Percentiles rank a stretch among this genome's conserved stretches.
phyloP scores from a whole-genome alignment of 2,113 vertebrate species.

The Poecile atricapillus region DNA sequence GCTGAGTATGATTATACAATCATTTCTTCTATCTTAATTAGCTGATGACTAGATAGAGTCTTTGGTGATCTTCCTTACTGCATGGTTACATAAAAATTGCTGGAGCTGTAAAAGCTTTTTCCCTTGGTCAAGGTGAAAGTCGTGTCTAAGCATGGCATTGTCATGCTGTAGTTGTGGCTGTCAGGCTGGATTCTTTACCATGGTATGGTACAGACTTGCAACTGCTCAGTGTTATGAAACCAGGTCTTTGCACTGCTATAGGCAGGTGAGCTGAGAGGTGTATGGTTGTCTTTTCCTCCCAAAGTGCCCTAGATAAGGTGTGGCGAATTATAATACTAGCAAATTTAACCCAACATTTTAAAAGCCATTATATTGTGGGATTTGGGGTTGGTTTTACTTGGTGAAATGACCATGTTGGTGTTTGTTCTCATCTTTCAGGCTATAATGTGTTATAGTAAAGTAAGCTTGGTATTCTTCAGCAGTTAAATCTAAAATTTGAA shows the following conservation, averaged over 20 bases:
- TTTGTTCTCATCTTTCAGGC: neutral
- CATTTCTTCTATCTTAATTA: neutral
- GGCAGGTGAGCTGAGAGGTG: neutral
- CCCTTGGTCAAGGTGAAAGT: neutral
- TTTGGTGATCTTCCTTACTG: neutral
- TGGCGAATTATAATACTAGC: neutral
- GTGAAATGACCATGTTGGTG: neutral
- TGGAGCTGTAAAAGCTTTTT: neutral
- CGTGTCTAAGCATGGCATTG: rapidly evolving
- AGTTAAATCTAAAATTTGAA: neutral
- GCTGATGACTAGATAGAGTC: neutral
- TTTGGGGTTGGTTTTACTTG: neutral
- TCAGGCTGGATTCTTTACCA: neutral
- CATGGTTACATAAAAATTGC: neutral
- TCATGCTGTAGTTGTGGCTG: neutral
- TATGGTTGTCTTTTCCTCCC: neutral
- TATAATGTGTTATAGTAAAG: no score
- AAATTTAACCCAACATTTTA: neutral
- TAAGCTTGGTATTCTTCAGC: neutral
- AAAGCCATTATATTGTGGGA: neutral
- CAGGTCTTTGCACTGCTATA: neutral
- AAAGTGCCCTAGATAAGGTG: neutral
- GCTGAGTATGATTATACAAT: neutral
- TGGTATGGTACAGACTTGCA: neutral
- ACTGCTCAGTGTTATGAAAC: neutral